Conservation (phyloP, 1,140 invertebrate species). For the Drosophila subobscura region DNA sequence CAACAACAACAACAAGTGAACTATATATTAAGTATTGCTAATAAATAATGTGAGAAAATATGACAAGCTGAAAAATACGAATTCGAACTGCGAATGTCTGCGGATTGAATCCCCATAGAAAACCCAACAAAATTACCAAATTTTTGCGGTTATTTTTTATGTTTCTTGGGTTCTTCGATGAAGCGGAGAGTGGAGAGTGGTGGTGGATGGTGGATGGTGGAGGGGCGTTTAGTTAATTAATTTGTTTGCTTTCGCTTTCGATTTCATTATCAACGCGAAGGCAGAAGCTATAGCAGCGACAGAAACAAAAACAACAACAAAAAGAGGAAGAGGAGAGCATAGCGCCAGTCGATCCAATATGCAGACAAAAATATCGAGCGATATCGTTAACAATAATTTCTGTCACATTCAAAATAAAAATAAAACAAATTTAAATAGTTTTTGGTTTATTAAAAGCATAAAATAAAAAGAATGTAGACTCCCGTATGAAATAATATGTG, state of each 20-base stretch:
- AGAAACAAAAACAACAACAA: slow-evolving; percentile 1
- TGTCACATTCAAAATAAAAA: slow-evolving; percentile 75
- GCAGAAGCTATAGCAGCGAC: slow-evolving; percentile 4
- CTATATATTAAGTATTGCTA: slow-evolving; percentile 78
- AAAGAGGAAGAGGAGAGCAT: neutral
- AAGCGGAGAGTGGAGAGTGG: neutral
- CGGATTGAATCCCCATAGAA: neutral
- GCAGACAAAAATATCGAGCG: slow-evolving; percentile 52
- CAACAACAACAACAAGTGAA: slow-evolving; percentile 18
- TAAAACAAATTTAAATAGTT: slow-evolving; percentile 80
- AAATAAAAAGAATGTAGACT: slow-evolving; percentile 21
- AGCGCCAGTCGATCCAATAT: slow-evolving; percentile 36
- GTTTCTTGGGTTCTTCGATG: neutral
- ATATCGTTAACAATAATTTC: slow-evolving; percentile 79
- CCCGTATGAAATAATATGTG: slow-evolving; percentile 68
- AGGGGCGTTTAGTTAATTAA: slow-evolving; percentile 58
- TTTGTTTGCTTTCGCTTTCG: slow-evolving; percentile 60
- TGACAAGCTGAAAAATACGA: slow-evolving; percentile 52
- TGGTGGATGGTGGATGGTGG: neutral
- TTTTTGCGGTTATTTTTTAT: slow-evolving; percentile 30
- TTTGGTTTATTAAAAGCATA: slow-evolving; percentile 41
- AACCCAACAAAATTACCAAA: slow-evolving; percentile 16
- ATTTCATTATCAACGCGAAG: slow-evolving; percentile 60
- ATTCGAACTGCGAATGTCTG: slow-evolving; percentile 19
- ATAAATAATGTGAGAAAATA: slow-evolving; percentile 71